Evolutionary conservation across 92 coral and sea anemone genomes (phyloP).

Genomic region (Epizoanthus ramosus): DNA sequence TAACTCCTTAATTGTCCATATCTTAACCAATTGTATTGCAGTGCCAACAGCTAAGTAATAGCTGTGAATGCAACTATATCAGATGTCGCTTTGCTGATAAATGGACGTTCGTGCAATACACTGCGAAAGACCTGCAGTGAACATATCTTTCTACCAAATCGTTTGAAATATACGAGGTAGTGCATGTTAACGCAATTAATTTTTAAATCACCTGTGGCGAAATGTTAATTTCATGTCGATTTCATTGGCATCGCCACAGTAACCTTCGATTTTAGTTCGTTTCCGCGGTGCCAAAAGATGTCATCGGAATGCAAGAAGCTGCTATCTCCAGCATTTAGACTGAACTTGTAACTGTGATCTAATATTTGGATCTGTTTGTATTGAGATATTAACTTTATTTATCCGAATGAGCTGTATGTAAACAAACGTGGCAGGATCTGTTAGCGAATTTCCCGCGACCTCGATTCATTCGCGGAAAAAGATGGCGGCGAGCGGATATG

Average conservation of each 20-base stretch:
- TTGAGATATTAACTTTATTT: slow-evolving; percentile 27
- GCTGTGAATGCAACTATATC: slow-evolving; percentile 1
- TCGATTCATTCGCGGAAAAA: slow-evolving; percentile 38
- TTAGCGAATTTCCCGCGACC: slow-evolving; percentile 33
- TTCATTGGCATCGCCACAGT: slow-evolving; percentile 15
- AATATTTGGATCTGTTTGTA: slow-evolving; percentile 8
- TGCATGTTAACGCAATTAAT: slow-evolving; percentile 22
- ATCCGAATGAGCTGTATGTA: slow-evolving; percentile 32
- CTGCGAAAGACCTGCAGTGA: neutral
- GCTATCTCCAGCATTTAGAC: neutral
- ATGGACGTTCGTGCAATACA: slow-evolving; percentile 6
- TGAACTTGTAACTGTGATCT: neutral
- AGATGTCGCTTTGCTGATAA: slow-evolving; percentile 3
- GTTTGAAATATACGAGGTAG: neutral
- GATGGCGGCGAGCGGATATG: slow-evolving; percentile 36
- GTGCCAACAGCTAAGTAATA: neutral
- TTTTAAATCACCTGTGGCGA: slow-evolving; percentile 37
- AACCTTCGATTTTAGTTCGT: neutral
- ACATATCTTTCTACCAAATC: neutral
- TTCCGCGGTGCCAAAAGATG: neutral
- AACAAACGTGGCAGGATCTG: slow-evolving; percentile 25
- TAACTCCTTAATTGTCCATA: neutral
- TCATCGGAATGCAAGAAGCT: neutral
- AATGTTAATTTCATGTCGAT: slow-evolving; percentile 40
- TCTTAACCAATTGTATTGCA: slow-evolving; percentile 6